These are phyloP conservation scores for Meghimatium bilineatum DNA, from an alignment of 2,888 invertebrate species.

Conservation along the genomic window DNA sequence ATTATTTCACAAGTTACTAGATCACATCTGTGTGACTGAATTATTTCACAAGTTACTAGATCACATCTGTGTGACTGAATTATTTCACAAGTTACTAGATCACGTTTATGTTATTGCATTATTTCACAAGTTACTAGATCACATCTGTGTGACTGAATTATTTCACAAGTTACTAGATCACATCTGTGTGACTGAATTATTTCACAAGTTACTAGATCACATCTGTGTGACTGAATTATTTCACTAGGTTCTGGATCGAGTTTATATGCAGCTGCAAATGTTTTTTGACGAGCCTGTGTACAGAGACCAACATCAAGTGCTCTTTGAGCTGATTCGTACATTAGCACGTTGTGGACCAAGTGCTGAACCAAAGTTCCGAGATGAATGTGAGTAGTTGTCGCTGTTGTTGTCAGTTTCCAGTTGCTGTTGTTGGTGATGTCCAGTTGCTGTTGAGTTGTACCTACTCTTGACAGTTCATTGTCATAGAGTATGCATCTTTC, in stretches of 20 bases:
- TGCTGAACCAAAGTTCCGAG: constrained; percentile 81
- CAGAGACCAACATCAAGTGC: constrained; percentile 77
- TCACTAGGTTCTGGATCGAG: constrained; percentile 76
- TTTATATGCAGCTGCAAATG: constrained; percentile 77
- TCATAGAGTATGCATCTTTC: too few species aligned
- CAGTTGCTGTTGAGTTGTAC: too few species aligned
- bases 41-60: background rate
- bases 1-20: background rate
- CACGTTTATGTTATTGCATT: too few species aligned
- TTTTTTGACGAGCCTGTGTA: constrained; percentile 77
- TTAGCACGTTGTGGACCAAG: constrained; percentile 82
- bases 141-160: too few species aligned
- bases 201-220: background rate
- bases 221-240: background rate
- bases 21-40: too few species aligned
- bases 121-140: background rate
- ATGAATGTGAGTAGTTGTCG: constrained; percentile 80
- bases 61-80: too few species aligned
- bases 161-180: background rate
- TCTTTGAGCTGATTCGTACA: constrained; percentile 82
- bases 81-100: too few species aligned
- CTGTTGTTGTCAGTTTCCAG: too few species aligned
- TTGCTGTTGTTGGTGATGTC: too few species aligned
- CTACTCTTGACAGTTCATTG: too few species aligned
- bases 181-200: too few species aligned